Base-by-base conservation (phyloP, 2,113 vertebrate genomes). In the Neogobius melanostomus region DNA sequence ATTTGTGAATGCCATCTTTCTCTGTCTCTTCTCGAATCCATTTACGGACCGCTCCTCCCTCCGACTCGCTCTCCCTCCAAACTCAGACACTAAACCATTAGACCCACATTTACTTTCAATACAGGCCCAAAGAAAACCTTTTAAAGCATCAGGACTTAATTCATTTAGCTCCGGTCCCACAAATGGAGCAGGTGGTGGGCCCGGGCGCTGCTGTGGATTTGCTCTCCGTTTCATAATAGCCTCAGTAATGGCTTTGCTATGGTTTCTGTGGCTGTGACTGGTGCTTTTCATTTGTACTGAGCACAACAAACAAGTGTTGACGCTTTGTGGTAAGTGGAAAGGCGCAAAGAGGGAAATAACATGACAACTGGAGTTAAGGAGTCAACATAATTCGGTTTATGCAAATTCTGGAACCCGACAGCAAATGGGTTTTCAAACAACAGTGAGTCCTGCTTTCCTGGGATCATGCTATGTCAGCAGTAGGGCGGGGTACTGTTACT, bases 71-170 rank as follows among this genome's bases (percentile, higher is more conserved):
- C 28, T 67, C 3, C 59, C 63, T 63, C 66, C 62, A 84, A 74
- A 81, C 77, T 80, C 64, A 76, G 53, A 76, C 46, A 69, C 69
- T 73, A 84, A 72, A 7, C 64, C 82, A 79, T 80, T 66, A 83
- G 64, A 65, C 50, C 15, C 72, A 67, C 77, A 85, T 89, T 77
- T 83, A 88, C 74, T 79, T 82, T 69, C 77, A 89, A 77, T 75
- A 72, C 42, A 14, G 71, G 66, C 17, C 11, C 2, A 63, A 70
- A 73, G 74, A 85, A 61, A 87, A 74, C 75, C 86, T 86, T 89
- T 90, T 79, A 82, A 86, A 83, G 71, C 76, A 81, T 44, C 66
- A 62, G 60, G 75, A 84, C 80, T 65, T 61, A 85, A 83, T 81
- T 81, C 51, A 85, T 82, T 82, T 83, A 69, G 65, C 57, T 42